A percentile compares a stretch with the other conserved stretches of the same genome.
phyloP scores from a whole-genome alignment of 2,797 vertebrate genomes.

The Pelobates cultripes region DNA sequence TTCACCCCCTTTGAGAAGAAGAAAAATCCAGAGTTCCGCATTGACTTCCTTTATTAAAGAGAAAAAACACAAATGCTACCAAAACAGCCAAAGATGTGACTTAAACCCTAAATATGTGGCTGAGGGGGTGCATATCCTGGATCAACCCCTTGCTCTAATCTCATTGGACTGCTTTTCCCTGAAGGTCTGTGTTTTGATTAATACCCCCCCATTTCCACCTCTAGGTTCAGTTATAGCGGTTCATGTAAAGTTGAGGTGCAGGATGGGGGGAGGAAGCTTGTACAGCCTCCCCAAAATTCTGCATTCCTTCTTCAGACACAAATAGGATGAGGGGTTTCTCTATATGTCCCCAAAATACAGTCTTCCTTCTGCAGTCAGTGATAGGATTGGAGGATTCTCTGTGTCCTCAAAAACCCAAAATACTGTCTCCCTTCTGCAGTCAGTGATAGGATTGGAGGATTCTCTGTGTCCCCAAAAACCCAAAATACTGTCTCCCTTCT shows the following conservation, averaged over 20 bases:
- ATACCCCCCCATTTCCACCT: neutral
- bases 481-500: too few relatives aligned
- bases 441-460: too few relatives aligned
- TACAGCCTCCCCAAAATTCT: neutral
- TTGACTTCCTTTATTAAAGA: constrained; percentile 15
- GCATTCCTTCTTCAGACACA: too few relatives aligned
- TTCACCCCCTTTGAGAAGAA: neutral
- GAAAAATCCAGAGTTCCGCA: neutral
- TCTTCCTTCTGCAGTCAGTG: too few relatives aligned
- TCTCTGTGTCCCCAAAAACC: too few relatives aligned
- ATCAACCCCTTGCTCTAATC: constrained; percentile 17
- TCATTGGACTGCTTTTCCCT: constrained; percentile 4
- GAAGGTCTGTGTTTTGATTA: neutral
- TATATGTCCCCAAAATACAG: too few relatives aligned
- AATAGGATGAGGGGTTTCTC: too few relatives aligned
- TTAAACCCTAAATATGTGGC: constrained; percentile 26
- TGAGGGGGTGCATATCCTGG: constrained; percentile 12
- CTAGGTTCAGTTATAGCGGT: neutral
- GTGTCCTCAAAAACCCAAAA: too few relatives aligned
- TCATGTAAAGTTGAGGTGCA: constrained; percentile 4
- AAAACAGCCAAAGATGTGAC: constrained; percentile 24
- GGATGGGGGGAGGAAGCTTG: neutral
- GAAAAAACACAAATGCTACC: neutral
- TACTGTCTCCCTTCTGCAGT: too few relatives aligned
- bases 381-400: too few relatives aligned